Evolutionary conservation across 2,113 vertebrate species (phyloP).

Genomic region (Leptosomus discolor): DNA sequence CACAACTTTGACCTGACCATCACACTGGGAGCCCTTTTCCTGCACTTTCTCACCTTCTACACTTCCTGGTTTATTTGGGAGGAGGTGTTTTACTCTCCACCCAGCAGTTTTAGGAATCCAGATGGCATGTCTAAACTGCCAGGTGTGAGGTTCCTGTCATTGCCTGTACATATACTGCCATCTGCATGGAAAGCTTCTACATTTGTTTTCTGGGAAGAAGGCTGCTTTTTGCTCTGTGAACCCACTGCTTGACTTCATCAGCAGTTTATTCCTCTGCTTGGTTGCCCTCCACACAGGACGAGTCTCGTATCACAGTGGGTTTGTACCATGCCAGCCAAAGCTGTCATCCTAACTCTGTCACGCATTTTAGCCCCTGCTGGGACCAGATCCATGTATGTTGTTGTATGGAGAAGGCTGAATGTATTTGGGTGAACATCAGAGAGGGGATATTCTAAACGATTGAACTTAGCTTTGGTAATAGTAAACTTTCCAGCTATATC

Average conservation of each 20-base stretch:
- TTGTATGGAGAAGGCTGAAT: not conserved
- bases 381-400: not conserved
- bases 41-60: not conserved
- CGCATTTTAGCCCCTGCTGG: not conserved
- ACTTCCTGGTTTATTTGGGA: not conserved
- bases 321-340: not conserved
- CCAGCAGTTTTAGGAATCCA: not conserved
- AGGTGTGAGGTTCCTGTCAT: not conserved
- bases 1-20: not conserved
- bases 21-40: not conserved
- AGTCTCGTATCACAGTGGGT: not conserved
- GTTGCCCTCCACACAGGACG: not conserved
- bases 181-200: not conserved
- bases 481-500: not conserved
- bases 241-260: not conserved
- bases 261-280: not conserved
- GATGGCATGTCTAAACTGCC: not conserved
- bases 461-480: not conserved
- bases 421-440: not conserved
- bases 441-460: not conserved
- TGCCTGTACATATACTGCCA: not conserved
- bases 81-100: not conserved
- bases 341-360: accelerated
- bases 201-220: not conserved
- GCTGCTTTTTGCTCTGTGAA: not conserved